Evolutionary conservation across 2,888 invertebrate species (phyloP).

Genomic region (Mylabris sibirica): DNA sequence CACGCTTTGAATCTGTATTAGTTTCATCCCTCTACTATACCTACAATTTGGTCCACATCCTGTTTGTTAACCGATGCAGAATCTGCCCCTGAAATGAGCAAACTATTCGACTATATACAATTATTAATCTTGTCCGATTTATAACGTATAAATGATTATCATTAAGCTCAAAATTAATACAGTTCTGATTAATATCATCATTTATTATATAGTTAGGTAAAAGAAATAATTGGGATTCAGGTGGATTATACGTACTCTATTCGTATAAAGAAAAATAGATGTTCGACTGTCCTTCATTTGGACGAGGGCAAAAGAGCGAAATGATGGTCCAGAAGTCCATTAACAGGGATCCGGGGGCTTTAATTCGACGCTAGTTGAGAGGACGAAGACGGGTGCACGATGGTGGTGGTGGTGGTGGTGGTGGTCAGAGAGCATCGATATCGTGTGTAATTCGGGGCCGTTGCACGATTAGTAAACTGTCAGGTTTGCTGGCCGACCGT

Average conservation of each 20-base stretch:
- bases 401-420: background rate
- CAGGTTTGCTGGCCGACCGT: conserved; percentile 23
- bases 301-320: conserved; percentile 7
- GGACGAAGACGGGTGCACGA: background rate
- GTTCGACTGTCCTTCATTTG: background rate
- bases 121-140: background rate
- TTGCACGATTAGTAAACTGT: conserved; percentile 21
- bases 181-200: background rate
- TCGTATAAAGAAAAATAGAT: conserved; percentile 1
- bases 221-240: background rate
- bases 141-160: background rate
- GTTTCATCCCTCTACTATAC: background rate
- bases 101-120: conserved; percentile 1
- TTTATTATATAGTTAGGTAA: background rate
- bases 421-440: conserved; percentile 4
- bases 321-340: conserved; percentile 5
- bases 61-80: conserved; percentile 5
- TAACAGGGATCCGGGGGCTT: background rate
- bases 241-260: background rate
- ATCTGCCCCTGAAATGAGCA: conserved; percentile 5
- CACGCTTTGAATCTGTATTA: conserved; percentile 5
- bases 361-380: background rate
- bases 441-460: background rate
- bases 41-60: background rate
- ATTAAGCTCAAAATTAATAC: background rate